These are phyloP conservation scores for Drosophila algonquin DNA, from an alignment of 2,888 invertebrate species.

Conservation along the genomic window DNA sequence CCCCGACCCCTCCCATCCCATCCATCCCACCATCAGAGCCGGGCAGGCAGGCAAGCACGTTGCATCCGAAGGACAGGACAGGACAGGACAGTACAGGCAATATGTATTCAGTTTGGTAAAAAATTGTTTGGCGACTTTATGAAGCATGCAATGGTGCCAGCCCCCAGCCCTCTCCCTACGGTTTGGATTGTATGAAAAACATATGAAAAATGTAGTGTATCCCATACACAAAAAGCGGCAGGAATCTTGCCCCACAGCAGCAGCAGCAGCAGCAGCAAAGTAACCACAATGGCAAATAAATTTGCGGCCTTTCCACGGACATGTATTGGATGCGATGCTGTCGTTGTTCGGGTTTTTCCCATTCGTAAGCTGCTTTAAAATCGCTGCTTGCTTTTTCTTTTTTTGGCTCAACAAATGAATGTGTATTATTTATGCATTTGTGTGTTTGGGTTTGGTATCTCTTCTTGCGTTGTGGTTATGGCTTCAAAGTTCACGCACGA, in stretches of 20 bases:
- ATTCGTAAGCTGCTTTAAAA: constrained; percentile 42
- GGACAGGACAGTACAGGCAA: constrained; percentile 20
- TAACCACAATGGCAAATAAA: constrained; percentile 77
- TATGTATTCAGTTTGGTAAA: constrained; percentile 9
- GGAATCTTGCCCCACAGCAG: constrained; percentile 20
- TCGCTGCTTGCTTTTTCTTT: constrained; percentile 17
- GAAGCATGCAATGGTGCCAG: constrained; percentile 56
- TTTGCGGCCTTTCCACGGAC: constrained; percentile 60
- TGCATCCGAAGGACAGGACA: constrained; percentile 29
- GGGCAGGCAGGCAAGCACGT: constrained; percentile 14
- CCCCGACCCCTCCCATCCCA: background rate
- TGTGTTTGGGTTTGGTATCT: constrained; percentile 20
- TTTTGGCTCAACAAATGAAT: constrained; percentile 36
- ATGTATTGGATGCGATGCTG: constrained; percentile 31
- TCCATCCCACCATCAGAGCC: background rate
- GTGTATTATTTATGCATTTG: constrained; percentile 33
- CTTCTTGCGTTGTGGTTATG: constrained; percentile 20
- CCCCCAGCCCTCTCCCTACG: background rate
- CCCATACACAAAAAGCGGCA: constrained; percentile 13
- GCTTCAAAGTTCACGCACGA: constrained; percentile 58
- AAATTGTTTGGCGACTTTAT: constrained; percentile 70
- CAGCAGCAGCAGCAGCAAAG: constrained; percentile 41
- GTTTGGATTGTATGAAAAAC: constrained; percentile 42
- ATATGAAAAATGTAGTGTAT: constrained; percentile 61
- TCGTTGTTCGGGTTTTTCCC: constrained; percentile 12